Base-by-base conservation (phyloP, 2,113 vertebrate genomes). In the Dipodomys merriami region DNA sequence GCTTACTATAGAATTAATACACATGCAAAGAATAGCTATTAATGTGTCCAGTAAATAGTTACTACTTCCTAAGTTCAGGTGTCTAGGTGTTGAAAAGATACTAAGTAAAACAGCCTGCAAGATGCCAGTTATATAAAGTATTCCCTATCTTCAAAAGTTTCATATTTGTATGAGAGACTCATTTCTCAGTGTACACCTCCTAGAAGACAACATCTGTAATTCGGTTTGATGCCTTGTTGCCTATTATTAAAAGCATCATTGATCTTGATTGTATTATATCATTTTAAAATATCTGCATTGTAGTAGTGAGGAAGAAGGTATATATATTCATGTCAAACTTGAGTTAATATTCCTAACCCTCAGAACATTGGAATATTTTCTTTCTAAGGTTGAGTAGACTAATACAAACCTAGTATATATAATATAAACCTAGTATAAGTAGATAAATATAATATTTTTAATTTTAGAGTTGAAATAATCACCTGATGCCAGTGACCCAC, bases 121-220 rank as follows among this genome's bases (percentile, higher is more conserved):
- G 8, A 72, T 83, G 83, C 20, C 10, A 78, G 83, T n/a, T 57
- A 53, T 74, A 11, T 9, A 67, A 84, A 39, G 9, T 69, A 12
- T 73, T 88, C 86, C 49, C 60, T 69, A 4, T 86, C 49, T 53
- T 78, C 78, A n/a, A 60, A 83, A 92, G 6, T 39, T 85, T 78
- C 7, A 19, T 33, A 22, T 78, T 33, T 76, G 20, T 71, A 62
- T 44, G 49, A 73, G 30, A 67, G 16, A 84, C 11, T 78, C 25
- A 69, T 68, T 91, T 84, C 74, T 90, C 71, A 46, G 81, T 44
- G 10, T n/a, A 44, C 33, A 44, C 33, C 49, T 53, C 8, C 49
- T 53, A 39, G 39, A 39, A 65, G 35, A 77, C 73, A 80, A 23
- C 1, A 57, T 35, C 46, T 8, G 18, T 71, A 60, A 64, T 82